These are phyloP conservation scores for Apamea sordens DNA, from an alignment of 2,888 invertebrate species.

Conservation along the genomic window DNA sequence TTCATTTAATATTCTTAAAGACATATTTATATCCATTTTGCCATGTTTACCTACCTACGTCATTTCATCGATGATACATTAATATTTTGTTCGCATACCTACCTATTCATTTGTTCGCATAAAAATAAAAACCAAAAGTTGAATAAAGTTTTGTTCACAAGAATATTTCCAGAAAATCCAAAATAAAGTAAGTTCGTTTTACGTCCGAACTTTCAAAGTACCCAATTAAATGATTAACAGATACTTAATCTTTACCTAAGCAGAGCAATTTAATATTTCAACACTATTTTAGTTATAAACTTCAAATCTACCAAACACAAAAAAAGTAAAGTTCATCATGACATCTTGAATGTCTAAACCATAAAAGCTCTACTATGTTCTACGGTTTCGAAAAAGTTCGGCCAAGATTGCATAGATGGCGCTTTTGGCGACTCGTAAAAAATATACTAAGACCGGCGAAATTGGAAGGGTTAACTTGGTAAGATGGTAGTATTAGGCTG, in stretches of 20 bases:
- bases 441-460: conserved; percentile 25
- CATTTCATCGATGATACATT: conserved; percentile 21
- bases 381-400: conserved; percentile 68
- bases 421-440: conserved; percentile 62
- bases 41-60: conserved; percentile 32
- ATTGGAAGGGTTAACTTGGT: conserved; percentile 38
- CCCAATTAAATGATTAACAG: conserved; percentile 37
- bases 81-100: conserved; percentile 2
- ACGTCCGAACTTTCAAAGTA: neutral
- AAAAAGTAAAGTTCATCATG: conserved; percentile 22
- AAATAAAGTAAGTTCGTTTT: conserved; percentile 1
- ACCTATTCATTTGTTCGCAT: neutral
- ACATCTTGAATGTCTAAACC: conserved; percentile 12
- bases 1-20: conserved; percentile 31
- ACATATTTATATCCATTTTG: conserved; percentile 29
- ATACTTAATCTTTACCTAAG: conserved; percentile 18
- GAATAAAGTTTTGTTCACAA: neutral
- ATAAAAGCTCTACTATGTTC: conserved; percentile 33
- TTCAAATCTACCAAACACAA: conserved; percentile 1
- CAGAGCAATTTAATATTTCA: conserved; percentile 28
- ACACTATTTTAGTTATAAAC: conserved; percentile 37
- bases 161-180: neutral
- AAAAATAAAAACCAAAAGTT: neutral
- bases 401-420: conserved; percentile 71
- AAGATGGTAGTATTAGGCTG: conserved; percentile 9